A percentile compares a stretch with the other conserved stretches of the same genome.
Conservation (phyloP, 2,113 vertebrate genomes). For the Zonotrichia leucophrys region DNA sequence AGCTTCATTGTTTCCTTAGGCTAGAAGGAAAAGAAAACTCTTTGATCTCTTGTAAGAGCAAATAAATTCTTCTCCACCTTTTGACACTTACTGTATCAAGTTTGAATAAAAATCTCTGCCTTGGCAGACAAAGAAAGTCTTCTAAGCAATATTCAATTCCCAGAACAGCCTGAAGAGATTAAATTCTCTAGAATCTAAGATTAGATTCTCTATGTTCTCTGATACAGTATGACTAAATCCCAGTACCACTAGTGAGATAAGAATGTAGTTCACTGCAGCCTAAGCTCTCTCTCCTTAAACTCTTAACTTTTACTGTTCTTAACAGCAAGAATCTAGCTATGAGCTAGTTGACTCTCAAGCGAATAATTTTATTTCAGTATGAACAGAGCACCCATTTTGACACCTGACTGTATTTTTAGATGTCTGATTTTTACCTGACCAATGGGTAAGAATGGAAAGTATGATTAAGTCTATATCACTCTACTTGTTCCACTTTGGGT, state of each 20-base stretch:
- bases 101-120: not conserved
- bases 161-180: not conserved
- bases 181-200: not conserved
- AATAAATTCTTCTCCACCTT: not conserved
- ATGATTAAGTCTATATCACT: not conserved
- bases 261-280: not conserved
- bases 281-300: not conserved
- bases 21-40: slow-evolving; percentile 12
- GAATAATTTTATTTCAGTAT: not conserved
- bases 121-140: not conserved
- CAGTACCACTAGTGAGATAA: not conserved
- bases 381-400: not conserved
- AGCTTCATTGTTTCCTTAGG: not conserved
- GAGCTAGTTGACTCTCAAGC: not conserved
- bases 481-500: not conserved
- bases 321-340: not conserved
- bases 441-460: not conserved
- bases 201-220: not conserved
- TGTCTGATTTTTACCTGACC: not conserved
- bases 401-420: not conserved
- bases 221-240: not conserved
- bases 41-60: not conserved
- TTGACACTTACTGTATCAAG: not conserved
- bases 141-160: not conserved
- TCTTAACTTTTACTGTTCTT: not conserved